Base-by-base conservation (phyloP, 2,113 vertebrate genomes). In the Forbesichthys papilliferus region DNA sequence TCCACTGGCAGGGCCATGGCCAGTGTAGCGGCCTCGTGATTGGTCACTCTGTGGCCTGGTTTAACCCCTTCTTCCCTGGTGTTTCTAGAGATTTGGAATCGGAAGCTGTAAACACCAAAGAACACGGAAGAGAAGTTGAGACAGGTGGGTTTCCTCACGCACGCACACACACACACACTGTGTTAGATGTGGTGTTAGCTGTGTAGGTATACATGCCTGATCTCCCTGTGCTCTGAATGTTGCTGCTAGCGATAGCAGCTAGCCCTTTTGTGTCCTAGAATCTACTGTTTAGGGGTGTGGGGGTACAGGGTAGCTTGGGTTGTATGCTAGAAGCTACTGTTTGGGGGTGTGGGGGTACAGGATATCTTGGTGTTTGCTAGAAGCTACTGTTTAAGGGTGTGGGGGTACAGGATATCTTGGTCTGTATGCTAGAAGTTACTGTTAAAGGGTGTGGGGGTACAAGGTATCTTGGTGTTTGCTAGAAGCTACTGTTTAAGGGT, bases 101-200 rank as follows among this genome's bases (percentile, higher is more conserved):
- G 96, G 94, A 98, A 95, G 96, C 96, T 95, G 94, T 95, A 95
- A 95, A 94, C 94, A 98, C 96, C 96, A 98, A 98, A 99, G 96
- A 98, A 95, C 91, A 92, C 88, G 36, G 36, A 42, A 0, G 93
- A 95, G 94, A 91, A 96, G 94, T 94, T 92, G 89, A 91, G 94
- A 94, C 94, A 96, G 96, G 96, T 98, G 84, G 85, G 90, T 81
- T 46, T 69, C 20, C 13, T 36, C n/a, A 10, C 4, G 1, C 5
- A 4, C 8, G 48, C 14, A 27, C 20, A 52, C 42, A 9, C 16
- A 12, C 3, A 20, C 59, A 49, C 16, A 18, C 11, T 3, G 33
- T 14, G 7, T 18, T 10, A 33, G 57, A 12, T 56, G 20, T 56
- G 27, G 1, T 27, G 27, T 27, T 27, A 27, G 27, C 2, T 56